Conservation (phyloP, 2,113 vertebrate genomes). For the Chitala chitala region DNA sequence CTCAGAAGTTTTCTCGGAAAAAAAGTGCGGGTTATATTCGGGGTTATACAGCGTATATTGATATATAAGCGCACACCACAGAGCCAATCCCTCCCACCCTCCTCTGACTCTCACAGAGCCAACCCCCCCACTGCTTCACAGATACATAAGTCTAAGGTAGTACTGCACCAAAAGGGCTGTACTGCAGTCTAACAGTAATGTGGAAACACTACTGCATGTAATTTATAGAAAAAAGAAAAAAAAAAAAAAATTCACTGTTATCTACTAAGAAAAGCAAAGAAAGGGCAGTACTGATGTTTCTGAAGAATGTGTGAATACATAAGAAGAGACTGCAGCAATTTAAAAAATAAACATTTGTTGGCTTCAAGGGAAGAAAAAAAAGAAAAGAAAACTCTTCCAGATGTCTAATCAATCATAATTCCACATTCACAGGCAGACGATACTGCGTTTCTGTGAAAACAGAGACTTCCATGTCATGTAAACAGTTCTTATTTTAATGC, state of each 20-base stretch:
- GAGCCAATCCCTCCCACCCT: too few species aligned
- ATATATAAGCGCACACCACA: too few species aligned
- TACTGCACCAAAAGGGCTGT: background rate
- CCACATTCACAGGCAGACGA: slow-evolving; percentile 21
- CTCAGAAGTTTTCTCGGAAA: too few species aligned
- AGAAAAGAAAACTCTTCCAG: slow-evolving; percentile 20
- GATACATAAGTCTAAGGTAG: background rate
- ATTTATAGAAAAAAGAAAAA: background rate
- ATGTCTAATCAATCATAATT: slow-evolving; percentile 30
- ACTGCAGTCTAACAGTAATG: background rate
- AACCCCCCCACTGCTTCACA: background rate
- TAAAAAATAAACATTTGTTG: background rate
- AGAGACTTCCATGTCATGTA: slow-evolving; percentile 21
- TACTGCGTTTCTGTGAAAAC: slow-evolving; percentile 28
- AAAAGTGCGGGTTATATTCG: too few species aligned
- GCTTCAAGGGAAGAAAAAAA: slow-evolving; percentile 24
- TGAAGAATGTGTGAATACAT: background rate
- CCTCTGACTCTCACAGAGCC: too few species aligned
- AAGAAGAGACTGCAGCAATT: background rate
- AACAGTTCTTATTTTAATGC: slow-evolving; percentile 32
- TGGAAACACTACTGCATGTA: too few species aligned
- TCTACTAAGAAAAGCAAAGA: background rate
- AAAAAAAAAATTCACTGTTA: background rate
- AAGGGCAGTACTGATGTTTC: background rate
- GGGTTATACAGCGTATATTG: too few species aligned